Evolutionary conservation across 2,888 invertebrate species (phyloP), one percentile per base, ranked within the genome.

Genomic region (Tolmerus cingulatus): DNA sequence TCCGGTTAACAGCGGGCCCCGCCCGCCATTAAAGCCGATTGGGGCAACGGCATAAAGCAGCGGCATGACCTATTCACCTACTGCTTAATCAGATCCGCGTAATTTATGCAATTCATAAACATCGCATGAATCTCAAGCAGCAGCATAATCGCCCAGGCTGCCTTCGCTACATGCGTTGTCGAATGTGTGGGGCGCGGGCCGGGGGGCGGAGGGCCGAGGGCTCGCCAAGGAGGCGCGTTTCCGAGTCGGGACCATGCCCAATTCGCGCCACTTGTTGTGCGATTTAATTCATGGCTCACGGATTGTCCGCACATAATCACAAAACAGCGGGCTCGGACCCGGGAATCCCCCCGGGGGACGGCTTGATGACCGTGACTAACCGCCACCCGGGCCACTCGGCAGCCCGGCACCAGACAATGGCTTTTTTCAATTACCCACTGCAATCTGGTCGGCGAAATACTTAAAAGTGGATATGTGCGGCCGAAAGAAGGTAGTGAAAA

Each of bases 41-140:
- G 79, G 16, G 43, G 79, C 77, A 66, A 76, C n/a, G 34, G 76
- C 79, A 46, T 27, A 46, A 27, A 79, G 79, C 46, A 46, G 43
- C 27, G 27, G 46, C 66, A 23, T 85, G 85, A 85, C 85, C 85
- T 74, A 85, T 74, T 85, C 85, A 85, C 85, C 85, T 74, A 85
- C 74, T 85, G 85, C 40, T 85, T 85, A 43, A 85, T 40, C 46
- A 27, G 79, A 79, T 27, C 46, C 43, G 79, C 46, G 46, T 46
- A 79, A 46, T 46, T 27, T 46, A 46, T 79, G 46, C 43, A 51
- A 77, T 77, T 37, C 77, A 40, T 37, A 37, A 30, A 77, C 37
- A 77, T 40, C 77, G 12, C 46, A 79, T 46, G 46, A 46, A 46
- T 40, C 43, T 43, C 46, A 27, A 46, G 79, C 79, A 79, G 79